These are phyloP conservation scores for Galeopterus variegatus DNA, from an alignment of 2,113 vertebrate genomes.

Conservation along the genomic window DNA sequence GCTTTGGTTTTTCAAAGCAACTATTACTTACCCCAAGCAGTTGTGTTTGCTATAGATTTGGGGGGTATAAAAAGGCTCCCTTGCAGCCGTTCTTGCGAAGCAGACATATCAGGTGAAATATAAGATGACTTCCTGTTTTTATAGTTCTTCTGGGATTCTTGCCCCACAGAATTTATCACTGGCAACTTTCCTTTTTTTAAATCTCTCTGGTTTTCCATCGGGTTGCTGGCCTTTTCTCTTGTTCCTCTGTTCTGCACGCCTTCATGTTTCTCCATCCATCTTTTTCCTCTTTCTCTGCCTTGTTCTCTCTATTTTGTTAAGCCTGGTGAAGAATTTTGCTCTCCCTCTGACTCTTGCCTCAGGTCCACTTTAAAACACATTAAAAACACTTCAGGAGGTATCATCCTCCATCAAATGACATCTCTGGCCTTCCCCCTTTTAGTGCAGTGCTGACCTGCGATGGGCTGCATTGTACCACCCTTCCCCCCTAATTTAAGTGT, in stretches of 20 bases:
- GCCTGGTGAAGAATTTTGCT: background rate
- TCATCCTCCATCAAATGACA: background rate
- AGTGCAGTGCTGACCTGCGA: background rate
- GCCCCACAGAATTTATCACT: background rate
- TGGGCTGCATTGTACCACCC: background rate
- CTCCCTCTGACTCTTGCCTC: background rate
- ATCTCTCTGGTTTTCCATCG: background rate
- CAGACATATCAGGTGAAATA: background rate
- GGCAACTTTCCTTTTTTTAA: background rate
- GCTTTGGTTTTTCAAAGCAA: background rate
- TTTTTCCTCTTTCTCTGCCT: background rate
- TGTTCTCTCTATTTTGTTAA: background rate
- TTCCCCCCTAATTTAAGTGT: background rate
- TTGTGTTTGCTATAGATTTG: background rate
- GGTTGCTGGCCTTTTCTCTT: background rate
- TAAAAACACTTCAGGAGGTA: background rate
- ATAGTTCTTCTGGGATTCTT: background rate
- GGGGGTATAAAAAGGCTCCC: background rate
- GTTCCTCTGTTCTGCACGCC: background rate
- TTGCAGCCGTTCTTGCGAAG: background rate
- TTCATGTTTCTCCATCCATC: background rate
- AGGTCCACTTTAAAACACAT: background rate
- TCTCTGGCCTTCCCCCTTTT: background rate
- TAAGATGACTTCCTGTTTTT: background rate
- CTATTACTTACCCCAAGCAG: background rate